Base-by-base conservation (phyloP, 1,140 invertebrate genomes). In the Hirudo medicinalis region DNA sequence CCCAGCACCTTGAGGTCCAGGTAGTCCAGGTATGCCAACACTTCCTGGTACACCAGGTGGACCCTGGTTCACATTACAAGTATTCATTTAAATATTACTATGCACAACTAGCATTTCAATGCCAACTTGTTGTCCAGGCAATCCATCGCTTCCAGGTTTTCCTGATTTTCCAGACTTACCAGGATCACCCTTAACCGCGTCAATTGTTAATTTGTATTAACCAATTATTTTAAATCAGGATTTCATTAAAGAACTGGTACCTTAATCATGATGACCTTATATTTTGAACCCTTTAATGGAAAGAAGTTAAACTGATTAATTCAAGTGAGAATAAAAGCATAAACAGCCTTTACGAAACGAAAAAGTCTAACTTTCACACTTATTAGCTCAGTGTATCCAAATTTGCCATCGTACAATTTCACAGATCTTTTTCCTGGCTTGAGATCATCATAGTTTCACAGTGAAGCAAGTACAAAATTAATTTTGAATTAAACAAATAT, bases 321-420 rank as follows among this genome's bases (percentile, higher is more conserved):
- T 60, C 55, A 22, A 13, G 29, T 25, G 29, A 63, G 17, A 63
- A 63, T 11, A 25, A 25, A 32, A 32, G 8, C 19, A 63, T 25
- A 63, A 25, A 6, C 29, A 32, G 17, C 9, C 20, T 68, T 40
- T 22, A 68, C 2, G n/a, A 68, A 43, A 68, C 36, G 40, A 68
- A 43, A 29, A 43, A 29, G 8, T 40, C 36, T 36, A 68, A 68
- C 40, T 68, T 73, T 73, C 25, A 73, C 69, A n/a, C 49, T 73
- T 29, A 73, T 73, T 15, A 73, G 54, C 71, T 73, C 72, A 29
- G 72, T 54, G 27, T 57, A 73, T 49, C 72, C 72, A 70, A 70
- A 70, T 40, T 63, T 69, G 20, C 68, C 72, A 29, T 73, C 72
- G 53, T 73, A 40, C n/a, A 73, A 54, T 70, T 70, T 53, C 19